Conservation (phyloP, 2,797 vertebrate genomes). For the Parauchenoglanis ngamensis region DNA sequence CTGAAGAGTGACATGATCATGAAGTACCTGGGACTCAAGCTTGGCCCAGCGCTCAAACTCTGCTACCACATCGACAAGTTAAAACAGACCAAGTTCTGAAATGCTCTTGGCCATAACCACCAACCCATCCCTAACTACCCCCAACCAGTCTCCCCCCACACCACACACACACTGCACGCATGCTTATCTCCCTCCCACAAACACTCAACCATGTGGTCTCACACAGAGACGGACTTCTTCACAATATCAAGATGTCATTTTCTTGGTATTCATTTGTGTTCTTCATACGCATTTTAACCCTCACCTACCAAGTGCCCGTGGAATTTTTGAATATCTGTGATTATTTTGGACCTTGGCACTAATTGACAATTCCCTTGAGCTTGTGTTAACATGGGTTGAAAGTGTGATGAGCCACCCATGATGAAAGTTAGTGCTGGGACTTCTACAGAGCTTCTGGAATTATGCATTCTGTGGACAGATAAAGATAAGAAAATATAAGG, state of each 20-base stretch:
- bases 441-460: conserved; percentile 28
- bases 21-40: conserved; percentile 96
- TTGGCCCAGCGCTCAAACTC: conserved; percentile 93
- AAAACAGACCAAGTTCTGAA: conserved; percentile 88
- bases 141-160: background rate
- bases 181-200: conserved; percentile 4
- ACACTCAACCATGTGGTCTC: conserved; percentile 23
- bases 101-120: background rate
- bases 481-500: background rate
- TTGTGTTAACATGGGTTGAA: conserved; percentile 28
- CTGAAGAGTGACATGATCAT: conserved; percentile 97
- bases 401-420: background rate
- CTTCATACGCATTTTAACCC: conserved; percentile 6
- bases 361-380: background rate
- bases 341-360: conserved; percentile 22
- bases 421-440: conserved; percentile 12
- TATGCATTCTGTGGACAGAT: background rate
- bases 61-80: conserved; percentile 96
- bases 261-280: conserved; percentile 8
- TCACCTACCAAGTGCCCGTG: background rate
- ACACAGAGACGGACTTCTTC: conserved; percentile 26
- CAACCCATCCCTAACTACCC: background rate
- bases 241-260: conserved; percentile 26
- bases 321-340: background rate
- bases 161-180: background rate